These are phyloP conservation scores for Numenius arquata DNA, from an alignment of 2,113 vertebrate species.

Conservation along the genomic window DNA sequence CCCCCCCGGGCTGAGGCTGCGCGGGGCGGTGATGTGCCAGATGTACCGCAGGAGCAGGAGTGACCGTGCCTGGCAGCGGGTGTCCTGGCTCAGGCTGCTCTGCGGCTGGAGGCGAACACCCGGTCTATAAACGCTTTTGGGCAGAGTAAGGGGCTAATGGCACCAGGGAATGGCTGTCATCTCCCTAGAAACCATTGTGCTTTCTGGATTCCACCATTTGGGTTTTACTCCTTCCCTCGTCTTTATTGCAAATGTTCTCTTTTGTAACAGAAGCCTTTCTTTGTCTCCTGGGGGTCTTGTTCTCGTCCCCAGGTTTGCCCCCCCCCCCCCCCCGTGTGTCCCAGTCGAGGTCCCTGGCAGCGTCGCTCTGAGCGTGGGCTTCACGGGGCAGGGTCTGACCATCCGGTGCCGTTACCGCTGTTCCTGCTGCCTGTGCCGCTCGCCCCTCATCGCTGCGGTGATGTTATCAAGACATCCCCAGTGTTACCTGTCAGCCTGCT, in stretches of 20 bases:
- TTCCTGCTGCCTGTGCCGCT: not conserved
- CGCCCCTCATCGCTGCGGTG: not conserved
- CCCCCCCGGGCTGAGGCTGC: not conserved
- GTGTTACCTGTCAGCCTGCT: not conserved
- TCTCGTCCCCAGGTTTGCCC: not conserved
- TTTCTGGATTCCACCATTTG: fast-evolving
- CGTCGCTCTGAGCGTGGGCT: no score
- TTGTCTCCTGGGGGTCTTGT: not conserved
- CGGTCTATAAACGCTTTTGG: fast-evolving
- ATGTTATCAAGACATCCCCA: not conserved
- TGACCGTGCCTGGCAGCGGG: not conserved
- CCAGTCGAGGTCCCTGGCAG: not conserved
- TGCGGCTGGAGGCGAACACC: fast-evolving
- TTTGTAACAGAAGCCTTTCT: not conserved
- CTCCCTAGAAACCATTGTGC: not conserved
- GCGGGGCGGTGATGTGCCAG: fast-evolving
- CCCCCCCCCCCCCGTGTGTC: not conserved
- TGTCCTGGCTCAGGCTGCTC: fast-evolving
- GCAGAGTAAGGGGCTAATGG: fast-evolving
- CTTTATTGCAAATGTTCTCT: not conserved
- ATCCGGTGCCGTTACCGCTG: fast-evolving
- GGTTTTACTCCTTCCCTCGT: not conserved
- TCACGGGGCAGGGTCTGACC: not conserved
- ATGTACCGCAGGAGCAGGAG: not conserved
- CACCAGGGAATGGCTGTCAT: not conserved